Evolutionary conservation across 1,140 invertebrate genomes (phyloP).

Genomic region (Pomacea maculata): DNA sequence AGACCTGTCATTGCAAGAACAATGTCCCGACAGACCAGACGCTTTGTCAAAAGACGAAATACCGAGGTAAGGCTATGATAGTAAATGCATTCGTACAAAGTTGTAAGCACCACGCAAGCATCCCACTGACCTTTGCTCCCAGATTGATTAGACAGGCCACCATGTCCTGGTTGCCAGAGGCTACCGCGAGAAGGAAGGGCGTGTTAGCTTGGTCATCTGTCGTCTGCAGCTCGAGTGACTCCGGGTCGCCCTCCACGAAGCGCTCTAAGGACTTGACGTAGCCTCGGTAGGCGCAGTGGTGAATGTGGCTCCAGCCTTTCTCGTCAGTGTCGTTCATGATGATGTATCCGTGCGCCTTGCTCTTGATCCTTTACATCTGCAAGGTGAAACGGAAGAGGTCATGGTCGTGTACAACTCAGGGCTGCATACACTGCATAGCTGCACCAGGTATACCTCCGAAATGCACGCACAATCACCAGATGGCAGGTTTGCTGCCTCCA

Average conservation of each 20-base stretch:
- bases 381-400: neutral
- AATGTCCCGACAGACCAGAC: too few species aligned
- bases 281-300: constrained; percentile 59
- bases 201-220: constrained; percentile 56
- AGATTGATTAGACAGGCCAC: constrained; percentile 52
- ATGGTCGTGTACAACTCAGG: too few species aligned
- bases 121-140: constrained; percentile 44
- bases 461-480: neutral
- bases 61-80: too few species aligned
- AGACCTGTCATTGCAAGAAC: too few species aligned
- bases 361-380: neutral
- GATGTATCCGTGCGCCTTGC: neutral
- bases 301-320: constrained; percentile 61
- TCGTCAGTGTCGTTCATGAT: constrained; percentile 58
- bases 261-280: constrained; percentile 59
- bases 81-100: too few species aligned
- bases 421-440: neutral
- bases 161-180: constrained; percentile 55
- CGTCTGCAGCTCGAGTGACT: constrained; percentile 59
- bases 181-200: constrained; percentile 61
- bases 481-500: neutral
- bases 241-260: constrained; percentile 53
- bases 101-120: too few species aligned
- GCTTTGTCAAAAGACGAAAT: too few species aligned
- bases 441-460: neutral